These are phyloP conservation scores for Lanistes nyassanus DNA, from an alignment of 1,140 invertebrate species.

Conservation along the genomic window DNA sequence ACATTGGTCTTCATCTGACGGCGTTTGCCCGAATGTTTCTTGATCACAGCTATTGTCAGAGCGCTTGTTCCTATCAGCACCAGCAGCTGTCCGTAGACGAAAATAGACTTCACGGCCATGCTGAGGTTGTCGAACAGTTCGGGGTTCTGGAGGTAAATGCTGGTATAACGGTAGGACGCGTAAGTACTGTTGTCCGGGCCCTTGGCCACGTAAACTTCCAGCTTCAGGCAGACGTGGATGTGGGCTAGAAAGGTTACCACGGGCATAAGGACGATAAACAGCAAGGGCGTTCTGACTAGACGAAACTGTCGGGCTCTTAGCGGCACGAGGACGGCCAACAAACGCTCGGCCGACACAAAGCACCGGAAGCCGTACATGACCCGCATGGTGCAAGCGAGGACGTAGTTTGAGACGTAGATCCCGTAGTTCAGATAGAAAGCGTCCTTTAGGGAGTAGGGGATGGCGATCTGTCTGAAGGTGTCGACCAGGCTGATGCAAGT, in stretches of 20 bases:
- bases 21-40: not conserved
- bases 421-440: not conserved
- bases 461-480: not conserved
- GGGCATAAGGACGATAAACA: not conserved
- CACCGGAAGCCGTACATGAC: not conserved
- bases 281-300: not conserved
- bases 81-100: not conserved
- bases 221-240: conserved; percentile 8
- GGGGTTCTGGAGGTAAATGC: not conserved
- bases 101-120: not conserved
- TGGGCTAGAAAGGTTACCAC: not conserved
- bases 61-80: not conserved
- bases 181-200: not conserved
- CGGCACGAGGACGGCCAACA: conserved; percentile 2
- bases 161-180: not conserved
- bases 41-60: not conserved
- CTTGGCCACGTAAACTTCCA: not conserved
- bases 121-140: not conserved
- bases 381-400: not conserved
- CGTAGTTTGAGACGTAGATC: not conserved
- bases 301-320: not conserved
- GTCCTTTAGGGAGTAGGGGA: not conserved
- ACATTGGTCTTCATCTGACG: conserved; percentile 3
- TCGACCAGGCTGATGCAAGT: not conserved
- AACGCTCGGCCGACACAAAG: not conserved